Percentiles rank a stretch among this genome's conserved stretches.
Evolutionary conservation across 2,797 vertebrate species (phyloP).

Genomic region (Ammospiza maritima): DNA sequence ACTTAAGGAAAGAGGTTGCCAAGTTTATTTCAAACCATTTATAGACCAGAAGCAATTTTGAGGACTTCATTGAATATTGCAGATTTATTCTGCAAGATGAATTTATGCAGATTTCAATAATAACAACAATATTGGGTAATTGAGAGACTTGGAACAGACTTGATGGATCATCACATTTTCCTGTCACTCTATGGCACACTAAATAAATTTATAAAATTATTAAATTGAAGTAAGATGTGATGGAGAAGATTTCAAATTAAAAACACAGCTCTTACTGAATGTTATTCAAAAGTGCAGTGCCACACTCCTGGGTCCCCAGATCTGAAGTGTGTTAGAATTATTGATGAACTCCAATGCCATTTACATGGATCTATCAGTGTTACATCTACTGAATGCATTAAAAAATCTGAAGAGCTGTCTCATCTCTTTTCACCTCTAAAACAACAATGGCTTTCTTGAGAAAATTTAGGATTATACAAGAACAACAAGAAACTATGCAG

Average conservation of each 20-base stretch:
- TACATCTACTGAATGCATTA: not conserved
- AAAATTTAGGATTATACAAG: not conserved
- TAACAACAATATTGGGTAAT: not conserved
- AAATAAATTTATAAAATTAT: not conserved
- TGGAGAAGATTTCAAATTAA: not conserved
- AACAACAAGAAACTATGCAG: not conserved
- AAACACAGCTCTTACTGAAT: not conserved
- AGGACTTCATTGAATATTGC: not conserved
- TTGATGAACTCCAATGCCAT: not conserved
- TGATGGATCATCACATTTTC: not conserved
- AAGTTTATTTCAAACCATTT: not conserved
- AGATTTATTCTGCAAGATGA: constrained; percentile 4
- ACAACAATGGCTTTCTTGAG: not conserved
- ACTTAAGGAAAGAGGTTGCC: not conserved
- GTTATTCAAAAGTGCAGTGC: not conserved
- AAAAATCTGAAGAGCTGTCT: not conserved
- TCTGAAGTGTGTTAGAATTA: not conserved
- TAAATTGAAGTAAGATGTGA: not conserved
- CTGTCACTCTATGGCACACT: not conserved
- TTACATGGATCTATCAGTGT: not conserved
- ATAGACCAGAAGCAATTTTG: not conserved
- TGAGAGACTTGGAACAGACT: not conserved
- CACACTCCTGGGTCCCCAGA: not conserved
- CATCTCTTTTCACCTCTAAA: not conserved
- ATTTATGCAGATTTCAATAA: not conserved